Evolutionary conservation across 2,888 invertebrate genomes (phyloP).

Genomic region (Byasa hedistus): DNA sequence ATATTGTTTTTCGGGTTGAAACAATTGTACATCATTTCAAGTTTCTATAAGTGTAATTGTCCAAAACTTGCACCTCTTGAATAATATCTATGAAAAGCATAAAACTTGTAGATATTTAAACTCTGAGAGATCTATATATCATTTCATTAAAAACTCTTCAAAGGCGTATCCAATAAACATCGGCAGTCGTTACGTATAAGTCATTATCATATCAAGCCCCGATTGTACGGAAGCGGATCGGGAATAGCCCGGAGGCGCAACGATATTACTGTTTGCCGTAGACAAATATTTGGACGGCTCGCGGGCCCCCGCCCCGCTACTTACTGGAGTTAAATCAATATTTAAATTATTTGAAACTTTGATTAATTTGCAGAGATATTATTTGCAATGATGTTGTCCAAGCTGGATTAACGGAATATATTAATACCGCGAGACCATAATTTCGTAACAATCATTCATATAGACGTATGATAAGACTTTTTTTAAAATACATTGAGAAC

Average conservation of each 20-base stretch:
- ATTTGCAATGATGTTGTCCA: constrained; percentile 71
- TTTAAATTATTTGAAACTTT: constrained; percentile 78
- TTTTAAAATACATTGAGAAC: too few relatives aligned
- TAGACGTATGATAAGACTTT: too few relatives aligned
- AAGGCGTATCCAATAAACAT: constrained; percentile 57
- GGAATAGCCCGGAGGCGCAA: constrained; percentile 60
- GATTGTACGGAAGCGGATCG: constrained; percentile 47
- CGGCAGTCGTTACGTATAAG: constrained; percentile 57
- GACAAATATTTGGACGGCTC: constrained; percentile 63
- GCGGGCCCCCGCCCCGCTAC: constrained; percentile 59
- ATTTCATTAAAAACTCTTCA: constrained; percentile 51
- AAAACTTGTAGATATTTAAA: too few relatives aligned
- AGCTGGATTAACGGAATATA: constrained; percentile 45
- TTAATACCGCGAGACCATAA: not conserved
- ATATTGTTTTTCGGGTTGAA: too few relatives aligned
- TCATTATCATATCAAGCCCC: constrained; percentile 70
- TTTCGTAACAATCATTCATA: too few relatives aligned
- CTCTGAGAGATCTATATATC: constrained; percentile 2
- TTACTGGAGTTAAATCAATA: constrained; percentile 78
- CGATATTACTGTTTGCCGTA: constrained; percentile 75
- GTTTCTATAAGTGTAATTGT: too few relatives aligned
- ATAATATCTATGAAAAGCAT: too few relatives aligned
- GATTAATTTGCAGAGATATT: constrained; percentile 76
- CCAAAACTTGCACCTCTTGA: too few relatives aligned
- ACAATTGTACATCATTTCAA: too few relatives aligned